Conservation (phyloP, 1,140 invertebrate genomes). For the Drosophila kurseongensis region DNA sequence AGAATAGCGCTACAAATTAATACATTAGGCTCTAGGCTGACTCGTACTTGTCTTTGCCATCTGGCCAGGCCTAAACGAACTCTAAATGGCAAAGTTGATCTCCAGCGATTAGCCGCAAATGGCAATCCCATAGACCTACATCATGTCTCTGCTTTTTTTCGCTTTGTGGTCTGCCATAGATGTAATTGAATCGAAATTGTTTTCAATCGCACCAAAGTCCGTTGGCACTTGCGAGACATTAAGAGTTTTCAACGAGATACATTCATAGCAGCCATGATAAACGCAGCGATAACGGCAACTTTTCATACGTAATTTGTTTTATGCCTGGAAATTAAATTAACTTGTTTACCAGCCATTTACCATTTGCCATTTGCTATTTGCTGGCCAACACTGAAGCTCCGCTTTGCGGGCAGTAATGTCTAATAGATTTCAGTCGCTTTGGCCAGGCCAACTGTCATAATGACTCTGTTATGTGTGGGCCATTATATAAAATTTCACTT, state of each 20-base stretch:
- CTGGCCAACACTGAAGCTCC: conserved; percentile 34
- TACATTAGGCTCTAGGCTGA: conserved; percentile 51
- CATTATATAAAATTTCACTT: conserved; percentile 81
- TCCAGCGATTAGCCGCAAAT: conserved; percentile 63
- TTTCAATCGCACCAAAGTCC: conserved; percentile 46
- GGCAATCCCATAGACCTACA: conserved; percentile 70
- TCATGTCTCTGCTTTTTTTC: conserved; percentile 34
- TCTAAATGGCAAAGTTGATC: conserved; percentile 72
- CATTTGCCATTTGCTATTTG: conserved; percentile 14
- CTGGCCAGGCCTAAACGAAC: conserved; percentile 55
- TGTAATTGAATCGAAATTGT: conserved; percentile 69
- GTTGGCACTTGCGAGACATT: conserved; percentile 39
- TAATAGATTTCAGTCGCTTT: conserved; percentile 73
- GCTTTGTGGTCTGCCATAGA: conserved; percentile 35
- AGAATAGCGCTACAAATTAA: conserved; percentile 67
- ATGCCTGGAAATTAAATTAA: conserved; percentile 81
- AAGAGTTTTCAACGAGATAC: conserved; percentile 19
- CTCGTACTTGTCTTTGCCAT: conserved; percentile 49
- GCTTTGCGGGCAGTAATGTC: conserved; percentile 51
- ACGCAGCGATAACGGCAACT: conserved; percentile 70
- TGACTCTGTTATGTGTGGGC: conserved; percentile 68
- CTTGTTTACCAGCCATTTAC: conserved; percentile 63
- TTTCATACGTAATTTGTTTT: conserved; percentile 80
- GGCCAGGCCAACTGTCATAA: conserved; percentile 74
- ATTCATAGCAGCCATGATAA: conserved; percentile 45